phyloP scores from a whole-genome alignment of 2,113 vertebrate genomes.

The Noturus placidus region DNA sequence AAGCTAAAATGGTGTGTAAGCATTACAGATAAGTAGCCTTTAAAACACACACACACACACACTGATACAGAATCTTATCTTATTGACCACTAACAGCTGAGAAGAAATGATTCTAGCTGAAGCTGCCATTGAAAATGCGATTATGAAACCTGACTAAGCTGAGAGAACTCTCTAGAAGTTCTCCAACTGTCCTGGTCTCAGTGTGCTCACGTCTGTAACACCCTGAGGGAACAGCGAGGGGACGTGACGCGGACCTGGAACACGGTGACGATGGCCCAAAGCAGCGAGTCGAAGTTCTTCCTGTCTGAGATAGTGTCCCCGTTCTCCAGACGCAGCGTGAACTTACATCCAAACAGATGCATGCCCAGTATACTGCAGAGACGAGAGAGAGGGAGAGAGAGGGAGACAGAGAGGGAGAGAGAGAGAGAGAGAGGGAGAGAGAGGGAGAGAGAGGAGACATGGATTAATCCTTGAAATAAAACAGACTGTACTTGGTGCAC shows the following conservation, averaged over 20 bases:
- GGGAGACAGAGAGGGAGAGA: not conserved
- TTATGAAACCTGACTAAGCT: not conserved
- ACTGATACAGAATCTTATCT: not conserved
- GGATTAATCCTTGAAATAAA: not conserved
- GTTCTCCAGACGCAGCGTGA: constrained; percentile 85
- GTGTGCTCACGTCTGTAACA: not conserved
- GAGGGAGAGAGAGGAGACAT: not conserved
- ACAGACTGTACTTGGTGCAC: not conserved
- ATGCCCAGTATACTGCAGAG: constrained; percentile 89
- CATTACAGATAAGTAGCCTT: no score
- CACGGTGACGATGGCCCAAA: constrained; percentile 97
- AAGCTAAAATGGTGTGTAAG: no score
- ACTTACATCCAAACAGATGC: constrained; percentile 97
- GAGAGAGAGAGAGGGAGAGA: not conserved
- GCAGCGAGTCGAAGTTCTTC: constrained; percentile 95
- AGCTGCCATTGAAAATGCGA: not conserved
- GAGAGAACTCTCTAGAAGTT: constrained; percentile 1
- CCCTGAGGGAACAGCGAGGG: not conserved
- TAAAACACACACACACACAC: not conserved
- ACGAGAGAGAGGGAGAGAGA: not conserved
- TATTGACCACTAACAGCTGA: not conserved
- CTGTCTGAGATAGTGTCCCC: constrained; percentile 94
- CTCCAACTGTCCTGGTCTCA: not conserved
- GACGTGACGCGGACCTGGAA: constrained; percentile 83
- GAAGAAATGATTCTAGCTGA: not conserved